phyloP scores from a whole-genome alignment of 2,113 vertebrate genomes.

The Mola mola region DNA sequence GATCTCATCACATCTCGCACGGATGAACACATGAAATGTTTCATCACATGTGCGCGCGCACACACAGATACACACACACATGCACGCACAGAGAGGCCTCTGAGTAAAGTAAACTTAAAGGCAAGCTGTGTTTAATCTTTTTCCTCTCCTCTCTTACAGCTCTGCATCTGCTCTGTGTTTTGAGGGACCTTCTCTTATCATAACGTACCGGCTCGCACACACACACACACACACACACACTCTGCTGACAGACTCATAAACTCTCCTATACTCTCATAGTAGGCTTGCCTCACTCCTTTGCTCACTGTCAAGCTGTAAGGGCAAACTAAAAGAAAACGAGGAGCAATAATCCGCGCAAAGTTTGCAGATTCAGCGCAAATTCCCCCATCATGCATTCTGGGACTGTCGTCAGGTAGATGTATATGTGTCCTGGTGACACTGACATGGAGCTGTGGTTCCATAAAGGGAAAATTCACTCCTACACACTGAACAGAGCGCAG shows the following conservation, averaged over 20 bases:
- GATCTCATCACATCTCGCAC: background rate
- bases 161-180: slow-evolving; percentile 73
- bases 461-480: too few relatives aligned
- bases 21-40: too few relatives aligned
- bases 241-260: slow-evolving; percentile 16
- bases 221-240: slow-evolving; percentile 27
- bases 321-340: slow-evolving; percentile 26
- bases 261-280: slow-evolving; percentile 14
- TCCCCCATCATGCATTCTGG: slow-evolving; percentile 48
- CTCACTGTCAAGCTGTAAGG: slow-evolving; percentile 13
- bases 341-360: slow-evolving; percentile 7
- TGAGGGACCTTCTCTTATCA: slow-evolving; percentile 59
- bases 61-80: slow-evolving; percentile 20
- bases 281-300: slow-evolving; percentile 1
- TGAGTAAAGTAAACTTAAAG: slow-evolving; percentile 38
- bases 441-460: too few relatives aligned
- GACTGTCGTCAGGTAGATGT: background rate
- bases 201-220: slow-evolving; percentile 4
- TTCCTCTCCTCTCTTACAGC: slow-evolving; percentile 39
- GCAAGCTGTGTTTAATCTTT: slow-evolving; percentile 36
- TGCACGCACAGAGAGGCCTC: background rate
- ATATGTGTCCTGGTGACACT: background rate
- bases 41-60: too few relatives aligned
- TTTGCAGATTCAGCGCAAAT: slow-evolving; percentile 22
- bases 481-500: too few relatives aligned